Conservation (phyloP, 2,888 invertebrate genomes). For the Danaus chrysippus region DNA sequence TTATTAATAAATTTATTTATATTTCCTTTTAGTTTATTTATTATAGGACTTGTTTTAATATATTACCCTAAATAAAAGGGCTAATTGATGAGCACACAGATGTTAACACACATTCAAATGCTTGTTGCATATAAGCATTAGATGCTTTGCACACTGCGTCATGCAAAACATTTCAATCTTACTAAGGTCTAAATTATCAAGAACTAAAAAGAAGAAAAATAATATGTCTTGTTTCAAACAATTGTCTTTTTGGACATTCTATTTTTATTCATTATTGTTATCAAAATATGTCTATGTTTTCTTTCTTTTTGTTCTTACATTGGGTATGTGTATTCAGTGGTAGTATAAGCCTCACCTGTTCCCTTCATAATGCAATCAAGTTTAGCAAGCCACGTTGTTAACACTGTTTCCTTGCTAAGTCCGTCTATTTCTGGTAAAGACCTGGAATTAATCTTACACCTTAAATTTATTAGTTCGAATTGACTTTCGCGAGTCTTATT, state of each 20-base stretch:
- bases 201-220: slow-evolving; percentile 19
- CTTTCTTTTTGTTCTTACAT: slow-evolving; percentile 19
- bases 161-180: slow-evolving; percentile 34
- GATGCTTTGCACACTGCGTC: slow-evolving; percentile 42
- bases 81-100: slow-evolving; percentile 39
- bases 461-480: slow-evolving; percentile 1
- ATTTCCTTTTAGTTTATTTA: neutral
- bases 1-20: neutral
- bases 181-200: slow-evolving; percentile 16
- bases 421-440: slow-evolving; percentile 99
- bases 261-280: slow-evolving; percentile 1
- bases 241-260: neutral
- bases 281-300: neutral
- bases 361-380: slow-evolving; percentile 99
- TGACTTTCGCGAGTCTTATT: no score
- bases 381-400: slow-evolving; percentile 99
- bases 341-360: slow-evolving; percentile 68
- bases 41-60: neutral
- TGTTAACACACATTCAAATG: slow-evolving; percentile 44
- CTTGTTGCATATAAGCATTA: slow-evolving; percentile 29
- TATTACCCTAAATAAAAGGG: slow-evolving; percentile 13
- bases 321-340: neutral
- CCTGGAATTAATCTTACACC: slow-evolving; percentile 58
- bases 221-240: neutral
- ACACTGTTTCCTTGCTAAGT: slow-evolving; percentile 98